phyloP scores from a whole-genome alignment of 2,888 invertebrate genomes.

The Lochmaea crataegi region DNA sequence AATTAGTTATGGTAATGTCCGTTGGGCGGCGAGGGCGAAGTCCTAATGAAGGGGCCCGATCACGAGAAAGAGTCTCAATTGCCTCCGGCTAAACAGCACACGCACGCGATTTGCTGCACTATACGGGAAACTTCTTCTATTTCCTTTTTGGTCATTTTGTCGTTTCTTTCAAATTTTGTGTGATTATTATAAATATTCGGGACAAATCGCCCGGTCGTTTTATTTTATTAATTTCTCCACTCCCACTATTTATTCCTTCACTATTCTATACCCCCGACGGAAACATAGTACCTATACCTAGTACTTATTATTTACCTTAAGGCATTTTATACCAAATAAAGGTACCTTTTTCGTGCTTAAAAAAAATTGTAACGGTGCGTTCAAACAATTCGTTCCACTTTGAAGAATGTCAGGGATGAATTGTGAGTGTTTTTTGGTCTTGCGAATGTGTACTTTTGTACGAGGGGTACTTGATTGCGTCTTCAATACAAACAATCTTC shows the following conservation, averaged over 20 bases:
- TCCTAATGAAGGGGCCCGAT: slow-evolving; percentile 60
- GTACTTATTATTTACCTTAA: background rate
- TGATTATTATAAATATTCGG: background rate
- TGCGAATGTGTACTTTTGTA: background rate
- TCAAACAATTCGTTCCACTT: background rate
- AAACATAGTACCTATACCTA: background rate
- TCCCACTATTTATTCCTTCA: too few species aligned
- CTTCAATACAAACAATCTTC: too few species aligned
- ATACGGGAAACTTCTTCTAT: slow-evolving; percentile 8
- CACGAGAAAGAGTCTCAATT: slow-evolving; percentile 52
- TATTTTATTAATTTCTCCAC: too few species aligned
- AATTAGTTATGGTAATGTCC: slow-evolving; percentile 65
- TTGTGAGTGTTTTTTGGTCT: background rate
- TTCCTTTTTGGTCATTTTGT: background rate
- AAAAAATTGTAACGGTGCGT: background rate
- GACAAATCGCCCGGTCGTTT: too few species aligned
- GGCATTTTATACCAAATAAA: background rate
- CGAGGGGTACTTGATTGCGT: background rate
- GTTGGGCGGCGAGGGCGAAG: slow-evolving; percentile 64
- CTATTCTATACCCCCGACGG: too few species aligned
- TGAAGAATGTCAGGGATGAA: background rate
- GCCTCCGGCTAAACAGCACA: slow-evolving; percentile 55
- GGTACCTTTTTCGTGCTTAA: background rate
- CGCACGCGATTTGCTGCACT: slow-evolving; percentile 55
- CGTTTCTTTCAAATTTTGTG: background rate